These are phyloP conservation scores for Mus minutoides DNA, from an alignment of 2,797 vertebrate species.

Conservation along the genomic window DNA sequence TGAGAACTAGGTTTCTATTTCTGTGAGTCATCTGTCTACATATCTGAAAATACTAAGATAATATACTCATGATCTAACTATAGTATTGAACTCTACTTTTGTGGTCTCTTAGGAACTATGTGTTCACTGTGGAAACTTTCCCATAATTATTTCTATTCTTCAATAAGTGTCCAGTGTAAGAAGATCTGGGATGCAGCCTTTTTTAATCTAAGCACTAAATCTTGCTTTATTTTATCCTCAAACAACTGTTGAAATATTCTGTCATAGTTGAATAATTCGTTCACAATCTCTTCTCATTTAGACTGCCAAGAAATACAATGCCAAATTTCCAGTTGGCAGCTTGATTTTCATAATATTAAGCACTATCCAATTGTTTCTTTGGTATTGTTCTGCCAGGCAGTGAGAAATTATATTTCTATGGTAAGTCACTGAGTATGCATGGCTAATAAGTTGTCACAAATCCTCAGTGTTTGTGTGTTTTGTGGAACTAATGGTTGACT, in stretches of 20 bases:
- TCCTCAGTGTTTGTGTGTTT: neutral
- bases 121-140: neutral
- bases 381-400: neutral
- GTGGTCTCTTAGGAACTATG: neutral
- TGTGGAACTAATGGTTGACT: neutral
- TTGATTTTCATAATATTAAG: neutral
- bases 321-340: neutral
- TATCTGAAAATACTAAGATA: neutral
- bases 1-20: neutral
- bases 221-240: neutral
- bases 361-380: neutral
- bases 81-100: neutral
- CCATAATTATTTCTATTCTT: neutral
- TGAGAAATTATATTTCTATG: neutral
- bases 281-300: neutral
- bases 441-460: neutral
- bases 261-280: neutral
- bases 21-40: fast-evolving
- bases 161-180: neutral
- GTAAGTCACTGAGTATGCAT: neutral
- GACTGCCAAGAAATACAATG: slow-evolving; percentile 3
- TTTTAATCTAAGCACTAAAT: neutral
- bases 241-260: neutral
- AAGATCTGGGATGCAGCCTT: neutral
- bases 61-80: neutral